Evolutionary conservation across 1,140 invertebrate species (phyloP), one percentile per base, ranked within the genome.

Genomic region (Coenobita brevimanus): DNA sequence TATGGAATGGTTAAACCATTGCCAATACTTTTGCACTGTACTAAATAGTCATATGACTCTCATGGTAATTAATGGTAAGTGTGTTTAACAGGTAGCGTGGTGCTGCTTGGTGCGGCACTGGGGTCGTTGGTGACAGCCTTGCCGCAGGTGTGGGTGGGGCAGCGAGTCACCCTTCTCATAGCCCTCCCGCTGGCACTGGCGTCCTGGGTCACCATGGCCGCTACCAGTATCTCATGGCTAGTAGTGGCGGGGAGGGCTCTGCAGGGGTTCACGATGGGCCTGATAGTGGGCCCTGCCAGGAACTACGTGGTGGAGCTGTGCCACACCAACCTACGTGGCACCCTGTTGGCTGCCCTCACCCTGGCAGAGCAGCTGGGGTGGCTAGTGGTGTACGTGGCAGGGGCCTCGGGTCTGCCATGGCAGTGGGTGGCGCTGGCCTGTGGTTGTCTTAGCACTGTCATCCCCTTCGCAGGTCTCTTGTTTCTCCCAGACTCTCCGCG

Each of bases 81-180:
- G 17, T 36, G 33, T 27, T 2, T 83, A 54, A 8, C 67, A 83
- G 81, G 69, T 27, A 83, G 69, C 43, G 46, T 83, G 64, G 21
- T 83, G 8, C n/a, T 33, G 3, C 41, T 83, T 3, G 81, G 81
- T 27, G 81, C 64, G n/a, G 81, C 81, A 27, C 64, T 83, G 67
- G 81, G 81, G 0, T 73, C 64, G 15, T 33, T 36, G 67, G 81
- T 41, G n/a, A 36, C 81, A 27, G 81, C 33, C 3, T 38, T 33
- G 43, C 64, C 43, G 15, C 81, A 83, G 67, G 81, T 83, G 67
- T 83, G 81, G 81, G 38, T 83, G 67, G 81, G 81, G 13, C 81
- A 83, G 60, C 36, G 81, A 27, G 81, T 83, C 41, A 71, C 69
- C 3, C 81, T 83, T 4, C 41, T 83, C 21, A 21, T 83, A 43